Percentiles rank a stretch among this genome's conserved stretches.
phyloP scores from a whole-genome alignment of 1,140 invertebrate species.

The Hypothenemus hampei region DNA sequence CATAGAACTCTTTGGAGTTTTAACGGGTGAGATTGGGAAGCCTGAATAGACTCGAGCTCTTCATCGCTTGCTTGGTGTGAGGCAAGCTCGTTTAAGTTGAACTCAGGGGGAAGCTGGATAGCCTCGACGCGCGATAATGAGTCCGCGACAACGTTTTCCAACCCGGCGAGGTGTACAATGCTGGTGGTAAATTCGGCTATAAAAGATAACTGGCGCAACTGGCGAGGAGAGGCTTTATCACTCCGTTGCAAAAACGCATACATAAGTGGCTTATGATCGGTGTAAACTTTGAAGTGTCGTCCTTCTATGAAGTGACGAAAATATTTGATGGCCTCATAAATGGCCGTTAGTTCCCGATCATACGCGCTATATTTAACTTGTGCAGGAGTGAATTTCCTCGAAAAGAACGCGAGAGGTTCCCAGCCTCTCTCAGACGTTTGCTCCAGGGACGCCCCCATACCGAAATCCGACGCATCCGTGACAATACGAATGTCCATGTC shows the following conservation, averaged over 20 bases:
- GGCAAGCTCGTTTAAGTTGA: neutral
- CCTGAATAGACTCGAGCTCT: neutral
- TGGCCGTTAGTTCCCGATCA: constrained; percentile 2
- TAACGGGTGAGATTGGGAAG: too few species aligned
- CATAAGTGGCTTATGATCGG: constrained; percentile 4
- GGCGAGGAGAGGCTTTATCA: constrained; percentile 27
- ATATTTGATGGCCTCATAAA: constrained; percentile 1
- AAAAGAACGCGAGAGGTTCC: constrained; percentile 3
- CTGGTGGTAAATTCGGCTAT: constrained; percentile 43
- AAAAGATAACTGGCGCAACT: constrained; percentile 39
- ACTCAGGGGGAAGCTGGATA: neutral
- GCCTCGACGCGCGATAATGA: constrained; percentile 26
- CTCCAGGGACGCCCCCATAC: neutral
- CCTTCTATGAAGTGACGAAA: constrained; percentile 3
- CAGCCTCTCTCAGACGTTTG: neutral
- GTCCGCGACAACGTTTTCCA: constrained; percentile 39
- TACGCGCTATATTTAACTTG: constrained; percentile 5
- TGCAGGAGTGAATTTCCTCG: neutral
- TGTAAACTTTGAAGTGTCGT: neutral
- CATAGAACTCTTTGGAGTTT: neutral
- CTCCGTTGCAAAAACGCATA: neutral
- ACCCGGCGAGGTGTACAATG: constrained; percentile 40
- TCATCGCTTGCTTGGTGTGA: neutral
- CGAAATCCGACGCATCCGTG: constrained; percentile 1
- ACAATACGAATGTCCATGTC: neutral